These are phyloP conservation scores for Crotalus helleri DNA, from an alignment of 2,113 vertebrate genomes.

Conservation along the genomic window DNA sequence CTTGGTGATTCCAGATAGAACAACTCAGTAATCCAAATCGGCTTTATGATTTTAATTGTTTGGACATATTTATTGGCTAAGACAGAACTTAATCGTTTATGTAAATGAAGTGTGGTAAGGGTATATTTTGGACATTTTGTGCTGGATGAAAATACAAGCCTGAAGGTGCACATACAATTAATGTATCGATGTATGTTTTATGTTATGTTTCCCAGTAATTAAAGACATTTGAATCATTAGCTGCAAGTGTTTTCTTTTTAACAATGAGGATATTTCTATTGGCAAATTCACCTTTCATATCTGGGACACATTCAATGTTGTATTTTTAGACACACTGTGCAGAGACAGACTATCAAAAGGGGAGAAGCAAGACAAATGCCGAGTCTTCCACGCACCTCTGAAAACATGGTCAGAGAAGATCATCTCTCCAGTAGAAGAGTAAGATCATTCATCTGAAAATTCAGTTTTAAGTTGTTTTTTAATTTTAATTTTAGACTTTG, in stretches of 20 bases:
- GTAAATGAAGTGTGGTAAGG: neutral
- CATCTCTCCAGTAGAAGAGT: constrained; percentile 91
- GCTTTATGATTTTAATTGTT: neutral
- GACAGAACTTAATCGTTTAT: neutral
- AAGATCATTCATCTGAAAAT: neutral
- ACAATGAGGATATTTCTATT: neutral
- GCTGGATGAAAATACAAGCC: neutral
- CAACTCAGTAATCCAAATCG: neutral
- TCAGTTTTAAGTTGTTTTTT: neutral
- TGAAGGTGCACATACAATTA: neutral
- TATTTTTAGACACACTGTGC: constrained; percentile 80
- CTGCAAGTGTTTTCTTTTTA: neutral
- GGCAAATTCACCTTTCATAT: neutral
- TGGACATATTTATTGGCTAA: neutral
- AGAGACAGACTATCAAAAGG: constrained; percentile 79
- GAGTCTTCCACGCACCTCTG: constrained; percentile 78
- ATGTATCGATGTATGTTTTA: neutral
- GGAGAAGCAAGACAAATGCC: constrained; percentile 83
- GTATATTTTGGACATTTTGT: neutral
- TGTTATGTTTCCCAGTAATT: neutral
- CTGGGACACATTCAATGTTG: neutral
- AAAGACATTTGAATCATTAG: neutral
- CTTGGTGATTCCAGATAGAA: neutral
- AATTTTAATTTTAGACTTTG: neutral
- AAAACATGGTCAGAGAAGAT: constrained; percentile 82